Conservation (phyloP, 2,797 vertebrate genomes). For the Glyptemys insculpta region DNA sequence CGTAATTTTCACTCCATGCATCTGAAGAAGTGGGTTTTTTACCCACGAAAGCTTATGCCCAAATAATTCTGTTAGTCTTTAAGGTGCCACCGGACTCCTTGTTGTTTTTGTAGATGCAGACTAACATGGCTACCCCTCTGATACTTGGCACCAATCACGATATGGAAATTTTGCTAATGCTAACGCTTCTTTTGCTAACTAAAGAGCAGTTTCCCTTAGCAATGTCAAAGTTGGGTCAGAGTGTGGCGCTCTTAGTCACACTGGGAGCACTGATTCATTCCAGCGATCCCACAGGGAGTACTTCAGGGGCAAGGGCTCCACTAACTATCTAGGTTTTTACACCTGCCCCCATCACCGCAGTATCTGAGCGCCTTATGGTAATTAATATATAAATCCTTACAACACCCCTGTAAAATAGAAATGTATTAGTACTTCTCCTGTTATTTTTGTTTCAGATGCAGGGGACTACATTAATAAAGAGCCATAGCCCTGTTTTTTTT, state of each 20-base stretch:
- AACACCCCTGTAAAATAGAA: not conserved
- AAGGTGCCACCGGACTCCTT: no score
- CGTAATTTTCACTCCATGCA: no score
- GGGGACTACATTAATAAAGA: not conserved
- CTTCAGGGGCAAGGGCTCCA: not conserved
- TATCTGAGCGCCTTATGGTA: not conserved
- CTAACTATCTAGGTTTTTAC: not conserved
- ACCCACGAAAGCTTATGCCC: no score
- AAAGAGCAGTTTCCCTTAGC: not conserved
- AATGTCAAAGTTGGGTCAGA: not conserved
- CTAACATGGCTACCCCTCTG: no score
- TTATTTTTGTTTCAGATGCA: not conserved
- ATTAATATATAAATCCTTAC: not conserved
- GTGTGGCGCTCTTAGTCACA: not conserved
- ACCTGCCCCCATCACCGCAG: not conserved
- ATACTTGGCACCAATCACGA: no score
- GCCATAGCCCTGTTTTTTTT: not conserved
- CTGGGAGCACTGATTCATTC: fast-evolving
- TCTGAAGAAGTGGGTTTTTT: no score
- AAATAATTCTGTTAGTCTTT: no score
- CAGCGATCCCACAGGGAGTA: not conserved
- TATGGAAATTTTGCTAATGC: fast-evolving
- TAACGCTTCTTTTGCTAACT: not conserved
- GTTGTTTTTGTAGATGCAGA: no score
- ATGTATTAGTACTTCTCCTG: fast-evolving